These are phyloP conservation scores for rabbit (Oryctolagus cuniculus) DNA, from an alignment of 2,113 vertebrate species.

Conservation along the genomic window DNA sequence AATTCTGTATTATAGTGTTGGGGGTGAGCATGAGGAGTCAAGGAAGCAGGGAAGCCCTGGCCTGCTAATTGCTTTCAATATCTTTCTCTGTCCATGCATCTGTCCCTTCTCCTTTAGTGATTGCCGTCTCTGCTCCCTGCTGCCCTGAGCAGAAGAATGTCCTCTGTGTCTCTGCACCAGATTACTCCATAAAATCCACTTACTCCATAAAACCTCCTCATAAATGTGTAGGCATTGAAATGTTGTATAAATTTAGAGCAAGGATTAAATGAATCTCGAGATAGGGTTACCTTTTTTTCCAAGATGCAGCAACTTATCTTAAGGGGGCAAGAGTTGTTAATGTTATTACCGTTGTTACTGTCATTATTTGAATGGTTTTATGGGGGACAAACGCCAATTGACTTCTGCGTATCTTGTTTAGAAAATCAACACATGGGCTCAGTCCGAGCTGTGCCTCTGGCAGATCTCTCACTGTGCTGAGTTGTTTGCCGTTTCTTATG, in stretches of 20 bases:
- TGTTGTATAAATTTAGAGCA: conserved; percentile 71
- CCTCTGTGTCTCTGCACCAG: conserved; percentile 56
- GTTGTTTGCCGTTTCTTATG: neutral
- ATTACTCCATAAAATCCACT: conserved; percentile 65
- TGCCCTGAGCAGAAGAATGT: conserved; percentile 70
- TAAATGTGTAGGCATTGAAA: conserved; percentile 73
- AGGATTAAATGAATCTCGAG: conserved; percentile 63
- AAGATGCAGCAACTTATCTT: conserved; percentile 62
- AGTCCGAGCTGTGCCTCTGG: neutral
- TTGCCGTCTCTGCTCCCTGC: conserved; percentile 45
- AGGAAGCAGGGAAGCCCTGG: neutral
- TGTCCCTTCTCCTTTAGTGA: conserved; percentile 46
- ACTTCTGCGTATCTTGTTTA: conserved; percentile 59
- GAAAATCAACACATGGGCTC: conserved; percentile 36
- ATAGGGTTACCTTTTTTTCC: conserved; percentile 47
- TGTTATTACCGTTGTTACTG: conserved; percentile 47
- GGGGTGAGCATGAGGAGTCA: neutral
- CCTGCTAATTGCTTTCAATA: neutral
- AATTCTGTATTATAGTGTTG: neutral
- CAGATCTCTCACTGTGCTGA: neutral
- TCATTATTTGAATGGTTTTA: conserved; percentile 70
- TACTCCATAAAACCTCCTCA: conserved; percentile 73
- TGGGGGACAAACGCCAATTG: conserved; percentile 53
- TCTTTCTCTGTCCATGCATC: conserved; percentile 50
- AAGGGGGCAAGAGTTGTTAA: conserved; percentile 46